Evolutionary conservation across 2,113 vertebrate species (phyloP).

Genomic region (Chascanopsetta lugubris): DNA sequence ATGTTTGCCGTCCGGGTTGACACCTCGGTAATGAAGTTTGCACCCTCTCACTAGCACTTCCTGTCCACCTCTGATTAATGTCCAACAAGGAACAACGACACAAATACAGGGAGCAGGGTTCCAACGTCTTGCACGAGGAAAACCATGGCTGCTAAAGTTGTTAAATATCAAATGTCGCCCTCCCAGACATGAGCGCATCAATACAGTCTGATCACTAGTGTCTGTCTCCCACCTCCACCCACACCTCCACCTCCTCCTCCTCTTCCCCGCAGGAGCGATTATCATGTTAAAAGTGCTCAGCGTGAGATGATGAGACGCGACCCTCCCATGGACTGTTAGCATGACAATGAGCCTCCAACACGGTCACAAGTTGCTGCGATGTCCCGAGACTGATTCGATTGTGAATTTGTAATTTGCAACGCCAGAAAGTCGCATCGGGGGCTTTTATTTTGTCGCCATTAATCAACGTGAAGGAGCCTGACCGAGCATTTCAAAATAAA

Average conservation of each 20-base stretch:
- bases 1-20: slow-evolving; percentile 35
- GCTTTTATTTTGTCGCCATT: slow-evolving; percentile 8
- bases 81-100: not conserved
- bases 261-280: slow-evolving; percentile 61
- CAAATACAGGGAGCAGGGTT: not conserved
- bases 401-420: slow-evolving; percentile 16
- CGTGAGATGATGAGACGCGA: slow-evolving; percentile 71
- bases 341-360: slow-evolving; percentile 73
- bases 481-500: not conserved
- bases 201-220: no score
- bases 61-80: slow-evolving; percentile 15
- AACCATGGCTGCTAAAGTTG: no score
- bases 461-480: not conserved
- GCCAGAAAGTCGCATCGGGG: not conserved
- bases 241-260: slow-evolving; percentile 1
- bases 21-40: slow-evolving; percentile 69
- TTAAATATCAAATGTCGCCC: no score
- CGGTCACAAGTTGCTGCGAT: slow-evolving; percentile 68
- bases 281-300: slow-evolving; percentile 75
- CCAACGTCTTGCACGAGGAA: no score
- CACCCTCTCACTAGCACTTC: slow-evolving; percentile 53
- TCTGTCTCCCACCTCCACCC: not conserved
- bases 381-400: slow-evolving; percentile 34
- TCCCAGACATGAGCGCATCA: not conserved
- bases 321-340: slow-evolving; percentile 65